Conservation (phyloP, 2,797 vertebrate genomes). For the Scolopax bukidnonensis region DNA sequence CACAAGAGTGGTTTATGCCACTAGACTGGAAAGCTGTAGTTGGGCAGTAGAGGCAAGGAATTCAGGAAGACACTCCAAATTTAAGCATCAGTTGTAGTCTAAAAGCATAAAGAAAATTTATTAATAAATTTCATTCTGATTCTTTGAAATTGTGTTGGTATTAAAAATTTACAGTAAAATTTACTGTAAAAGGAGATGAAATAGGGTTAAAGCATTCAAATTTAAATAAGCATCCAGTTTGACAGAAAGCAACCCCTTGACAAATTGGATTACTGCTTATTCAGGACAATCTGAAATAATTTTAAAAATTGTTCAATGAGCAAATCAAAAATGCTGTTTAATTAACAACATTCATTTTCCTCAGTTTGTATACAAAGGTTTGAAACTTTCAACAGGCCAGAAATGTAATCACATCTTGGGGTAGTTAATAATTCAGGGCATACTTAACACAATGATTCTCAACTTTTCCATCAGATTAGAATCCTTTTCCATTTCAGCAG, state of each 20-base stretch:
- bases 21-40: neutral
- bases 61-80: neutral
- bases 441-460: neutral
- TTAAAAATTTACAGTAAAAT: neutral
- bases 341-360: neutral
- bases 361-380: neutral
- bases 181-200: neutral
- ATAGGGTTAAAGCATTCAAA: neutral
- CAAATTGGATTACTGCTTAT: neutral
- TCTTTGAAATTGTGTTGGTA: neutral
- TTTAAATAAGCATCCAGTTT: neutral
- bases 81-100: neutral
- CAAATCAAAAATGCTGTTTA: neutral
- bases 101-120: neutral
- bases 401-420: conserved; percentile 3
- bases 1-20: neutral
- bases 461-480: conserved; percentile 48
- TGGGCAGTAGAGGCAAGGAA: neutral
- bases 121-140: neutral
- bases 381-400: neutral
- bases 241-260: neutral
- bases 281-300: neutral
- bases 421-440: conserved; percentile 53
- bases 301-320: neutral
- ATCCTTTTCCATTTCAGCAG: conserved; percentile 16